phyloP scores from a whole-genome alignment of 2,113 vertebrate species.

The Peromyscus californicus region DNA sequence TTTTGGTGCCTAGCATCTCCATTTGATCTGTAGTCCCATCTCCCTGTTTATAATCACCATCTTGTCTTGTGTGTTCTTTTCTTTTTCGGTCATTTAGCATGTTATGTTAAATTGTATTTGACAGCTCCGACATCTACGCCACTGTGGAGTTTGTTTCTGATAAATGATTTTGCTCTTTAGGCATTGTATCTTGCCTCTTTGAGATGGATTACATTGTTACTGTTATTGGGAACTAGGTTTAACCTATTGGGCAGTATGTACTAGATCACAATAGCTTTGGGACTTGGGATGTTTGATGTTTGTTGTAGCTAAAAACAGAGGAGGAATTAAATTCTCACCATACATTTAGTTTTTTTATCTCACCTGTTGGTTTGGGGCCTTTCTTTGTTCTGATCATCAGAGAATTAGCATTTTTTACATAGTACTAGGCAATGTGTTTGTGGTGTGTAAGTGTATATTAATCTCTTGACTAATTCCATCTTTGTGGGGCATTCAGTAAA shows the following conservation, averaged over 20 bases:
- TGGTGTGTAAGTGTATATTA: neutral
- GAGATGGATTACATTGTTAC: neutral
- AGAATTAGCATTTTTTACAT: neutral
- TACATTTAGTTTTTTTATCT: neutral
- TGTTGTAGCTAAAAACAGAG: neutral
- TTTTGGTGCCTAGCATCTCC: neutral
- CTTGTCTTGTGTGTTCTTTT: neutral
- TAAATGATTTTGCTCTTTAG: neutral
- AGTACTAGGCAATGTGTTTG: neutral
- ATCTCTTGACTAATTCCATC: neutral
- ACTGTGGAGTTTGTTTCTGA: neutral
- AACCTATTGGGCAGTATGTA: neutral
- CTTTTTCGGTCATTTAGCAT: neutral
- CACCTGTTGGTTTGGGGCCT: neutral
- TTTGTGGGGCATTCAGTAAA: neutral
- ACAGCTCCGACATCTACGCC: neutral
- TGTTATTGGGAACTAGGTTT: neutral
- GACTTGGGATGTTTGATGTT: neutral
- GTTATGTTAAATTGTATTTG: neutral
- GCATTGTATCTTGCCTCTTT: neutral
- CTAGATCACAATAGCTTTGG: neutral
- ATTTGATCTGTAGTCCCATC: neutral
- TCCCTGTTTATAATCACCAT: neutral
- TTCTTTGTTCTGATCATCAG: neutral
- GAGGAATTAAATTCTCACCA: neutral